phyloP scores from a whole-genome alignment of 2,113 vertebrate species.

The Bothrops jararaca region DNA sequence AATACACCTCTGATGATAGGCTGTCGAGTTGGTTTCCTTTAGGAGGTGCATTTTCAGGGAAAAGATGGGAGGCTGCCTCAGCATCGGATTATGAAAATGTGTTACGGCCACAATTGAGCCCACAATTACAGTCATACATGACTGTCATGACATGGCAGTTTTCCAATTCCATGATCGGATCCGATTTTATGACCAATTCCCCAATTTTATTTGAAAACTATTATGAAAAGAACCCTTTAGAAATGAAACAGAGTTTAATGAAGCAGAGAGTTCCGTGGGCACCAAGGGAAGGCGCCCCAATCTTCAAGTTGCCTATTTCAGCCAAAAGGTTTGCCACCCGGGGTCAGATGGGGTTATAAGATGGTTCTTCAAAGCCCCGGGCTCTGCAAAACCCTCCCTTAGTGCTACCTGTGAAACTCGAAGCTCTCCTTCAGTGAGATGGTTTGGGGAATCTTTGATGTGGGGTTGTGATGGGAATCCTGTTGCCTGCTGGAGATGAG shows the following conservation, averaged over 20 bases:
- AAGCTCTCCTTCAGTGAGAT: background rate
- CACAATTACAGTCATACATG: too few species aligned
- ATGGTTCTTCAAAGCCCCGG: background rate
- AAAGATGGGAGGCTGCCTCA: background rate
- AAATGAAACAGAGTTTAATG: background rate
- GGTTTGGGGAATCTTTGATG: background rate
- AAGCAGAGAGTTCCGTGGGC: background rate
- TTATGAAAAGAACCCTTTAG: too few species aligned
- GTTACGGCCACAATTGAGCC: too few species aligned
- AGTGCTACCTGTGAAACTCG: background rate
- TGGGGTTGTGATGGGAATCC: background rate
- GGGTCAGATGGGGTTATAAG: background rate
- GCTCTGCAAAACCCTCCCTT: background rate
- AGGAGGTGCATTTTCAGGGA: background rate
- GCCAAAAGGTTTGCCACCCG: background rate
- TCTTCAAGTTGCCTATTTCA: background rate
- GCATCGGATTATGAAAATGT: background rate
- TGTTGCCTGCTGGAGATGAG: background rate
- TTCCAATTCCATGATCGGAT: too few species aligned
- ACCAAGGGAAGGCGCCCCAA: background rate
- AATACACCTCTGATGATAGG: background rate
- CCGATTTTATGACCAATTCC: too few species aligned
- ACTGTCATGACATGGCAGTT: too few species aligned
- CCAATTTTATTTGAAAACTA: too few species aligned
- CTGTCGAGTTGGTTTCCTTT: background rate